phyloP scores from a whole-genome alignment of 2,797 vertebrate genomes.

The Urocyon cinereoargenteus region DNA sequence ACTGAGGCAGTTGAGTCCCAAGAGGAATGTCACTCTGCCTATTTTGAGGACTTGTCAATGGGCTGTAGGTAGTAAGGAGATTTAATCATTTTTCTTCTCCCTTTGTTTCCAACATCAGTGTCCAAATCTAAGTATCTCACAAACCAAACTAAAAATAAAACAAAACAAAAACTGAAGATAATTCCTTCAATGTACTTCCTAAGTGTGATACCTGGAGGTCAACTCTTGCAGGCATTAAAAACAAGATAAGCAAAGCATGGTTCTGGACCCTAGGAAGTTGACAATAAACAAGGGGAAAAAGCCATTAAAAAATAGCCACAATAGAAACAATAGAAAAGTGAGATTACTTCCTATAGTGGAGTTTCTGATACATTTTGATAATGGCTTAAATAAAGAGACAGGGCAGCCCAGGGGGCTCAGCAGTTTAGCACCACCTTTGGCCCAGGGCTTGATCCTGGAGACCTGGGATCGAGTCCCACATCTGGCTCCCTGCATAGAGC shows the following conservation, averaged over 20 bases:
- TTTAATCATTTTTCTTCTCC: too few relatives aligned
- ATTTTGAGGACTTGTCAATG: too few relatives aligned
- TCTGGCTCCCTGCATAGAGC: too few relatives aligned
- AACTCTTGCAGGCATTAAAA: neutral
- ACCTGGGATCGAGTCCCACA: too few relatives aligned
- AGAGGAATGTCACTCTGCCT: too few relatives aligned
- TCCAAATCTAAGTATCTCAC: neutral
- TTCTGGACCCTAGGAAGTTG: neutral
- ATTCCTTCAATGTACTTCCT: neutral
- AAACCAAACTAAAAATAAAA: neutral
- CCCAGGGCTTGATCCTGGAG: too few relatives aligned
- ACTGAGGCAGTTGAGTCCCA: too few relatives aligned
- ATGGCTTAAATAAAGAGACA: neutral
- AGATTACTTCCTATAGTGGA: neutral
- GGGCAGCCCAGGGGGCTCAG: too few relatives aligned
- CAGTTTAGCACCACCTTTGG: too few relatives aligned
- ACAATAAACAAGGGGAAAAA: neutral
- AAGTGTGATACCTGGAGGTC: neutral
- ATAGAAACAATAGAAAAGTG: neutral
- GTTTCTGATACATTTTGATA: neutral
- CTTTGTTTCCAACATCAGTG: neutral
- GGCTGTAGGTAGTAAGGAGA: too few relatives aligned
- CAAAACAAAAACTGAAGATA: neutral
- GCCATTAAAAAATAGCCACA: neutral
- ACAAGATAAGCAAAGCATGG: neutral